Evolutionary conservation across 2,888 invertebrate species (phyloP).

Genomic region (Sphaeridia pumilis): DNA sequence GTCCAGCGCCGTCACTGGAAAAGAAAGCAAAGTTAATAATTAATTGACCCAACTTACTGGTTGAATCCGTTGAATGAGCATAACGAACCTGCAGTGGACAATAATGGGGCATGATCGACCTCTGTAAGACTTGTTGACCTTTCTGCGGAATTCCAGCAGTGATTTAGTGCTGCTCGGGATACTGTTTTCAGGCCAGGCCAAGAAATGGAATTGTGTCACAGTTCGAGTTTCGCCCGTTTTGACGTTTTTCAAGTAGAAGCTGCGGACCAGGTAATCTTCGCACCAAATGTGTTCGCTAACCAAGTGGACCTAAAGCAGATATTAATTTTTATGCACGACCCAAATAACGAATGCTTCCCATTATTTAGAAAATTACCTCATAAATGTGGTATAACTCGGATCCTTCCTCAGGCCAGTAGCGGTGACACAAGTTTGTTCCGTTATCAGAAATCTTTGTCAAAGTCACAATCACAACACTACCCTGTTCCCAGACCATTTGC

Average conservation of each 20-base stretch:
- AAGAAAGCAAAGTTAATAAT: no score
- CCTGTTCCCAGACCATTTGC: slow-evolving; percentile 99
- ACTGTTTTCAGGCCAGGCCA: slow-evolving; percentile 92
- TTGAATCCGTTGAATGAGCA: no score
- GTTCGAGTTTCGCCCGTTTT: slow-evolving; percentile 97
- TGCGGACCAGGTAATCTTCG: slow-evolving; percentile 96
- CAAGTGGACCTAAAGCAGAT: slow-evolving; percentile 69
- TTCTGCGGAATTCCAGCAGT: slow-evolving; percentile 93
- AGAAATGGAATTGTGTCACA: slow-evolving; percentile 98
- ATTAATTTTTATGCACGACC: no score
- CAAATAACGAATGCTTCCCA: no score
- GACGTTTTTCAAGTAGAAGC: slow-evolving; percentile 96
- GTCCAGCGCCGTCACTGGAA: slow-evolving; percentile 93
- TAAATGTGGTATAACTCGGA: slow-evolving; percentile 96
- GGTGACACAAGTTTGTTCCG: slow-evolving; percentile 83
- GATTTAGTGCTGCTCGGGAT: slow-evolving; percentile 89
- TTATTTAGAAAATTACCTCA: slow-evolving; percentile 52
- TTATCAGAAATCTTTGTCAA: slow-evolving; percentile 77
- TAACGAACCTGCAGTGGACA: slow-evolving; percentile 86
- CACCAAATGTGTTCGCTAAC: slow-evolving; percentile 99
- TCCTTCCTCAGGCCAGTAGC: slow-evolving; percentile 99
- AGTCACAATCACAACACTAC: slow-evolving; percentile 84
- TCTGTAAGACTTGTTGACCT: slow-evolving; percentile 97
- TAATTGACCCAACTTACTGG: not conserved
- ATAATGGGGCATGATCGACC: slow-evolving; percentile 96